Percentiles rank a stretch among this genome's conserved stretches.
These are phyloP conservation scores for Epinotia nisella DNA, from an alignment of 2,888 invertebrate species.

Conservation along the genomic window DNA sequence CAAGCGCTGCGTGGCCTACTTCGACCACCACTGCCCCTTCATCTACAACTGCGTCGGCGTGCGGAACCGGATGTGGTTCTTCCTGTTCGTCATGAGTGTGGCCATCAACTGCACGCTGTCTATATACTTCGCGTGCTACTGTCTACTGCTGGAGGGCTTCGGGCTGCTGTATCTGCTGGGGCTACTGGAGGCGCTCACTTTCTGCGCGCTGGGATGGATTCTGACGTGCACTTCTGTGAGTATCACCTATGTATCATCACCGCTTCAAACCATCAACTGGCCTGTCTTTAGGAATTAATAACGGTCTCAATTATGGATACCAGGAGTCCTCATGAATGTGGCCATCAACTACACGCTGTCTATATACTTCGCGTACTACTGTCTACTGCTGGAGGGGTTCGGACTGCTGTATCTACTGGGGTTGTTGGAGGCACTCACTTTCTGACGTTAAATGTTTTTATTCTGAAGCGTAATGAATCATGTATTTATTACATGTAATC, in stretches of 20 bases:
- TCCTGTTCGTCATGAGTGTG: constrained; percentile 93
- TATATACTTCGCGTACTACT: constrained; percentile 94
- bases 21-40: constrained; percentile 98
- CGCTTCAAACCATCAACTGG: neutral
- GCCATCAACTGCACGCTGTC: constrained; percentile 95
- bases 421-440: constrained; percentile 91
- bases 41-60: constrained; percentile 97
- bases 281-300: no score
- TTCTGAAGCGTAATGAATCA: no score
- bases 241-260: constrained; percentile 39
- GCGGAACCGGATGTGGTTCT: constrained; percentile 97
- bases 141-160: constrained; percentile 93
- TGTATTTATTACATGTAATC: no score
- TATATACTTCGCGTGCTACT: constrained; percentile 94
- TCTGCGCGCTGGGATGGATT: constrained; percentile 94
- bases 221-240: constrained; percentile 94
- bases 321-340: constrained; percentile 64
- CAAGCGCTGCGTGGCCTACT: constrained; percentile 94
- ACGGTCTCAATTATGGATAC: no score
- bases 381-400: constrained; percentile 93
- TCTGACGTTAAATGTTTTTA: constrained; percentile 76
- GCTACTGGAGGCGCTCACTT: constrained; percentile 91
- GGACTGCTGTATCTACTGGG: constrained; percentile 94
- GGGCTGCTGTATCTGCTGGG: constrained; percentile 94
- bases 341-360: constrained; percentile 95